Evolutionary conservation across 35 echinoderm and acorn worm genomes (phyloP), one percentile per base, ranked within the genome.

Genomic region (Heliocidaris tuberculata): DNA sequence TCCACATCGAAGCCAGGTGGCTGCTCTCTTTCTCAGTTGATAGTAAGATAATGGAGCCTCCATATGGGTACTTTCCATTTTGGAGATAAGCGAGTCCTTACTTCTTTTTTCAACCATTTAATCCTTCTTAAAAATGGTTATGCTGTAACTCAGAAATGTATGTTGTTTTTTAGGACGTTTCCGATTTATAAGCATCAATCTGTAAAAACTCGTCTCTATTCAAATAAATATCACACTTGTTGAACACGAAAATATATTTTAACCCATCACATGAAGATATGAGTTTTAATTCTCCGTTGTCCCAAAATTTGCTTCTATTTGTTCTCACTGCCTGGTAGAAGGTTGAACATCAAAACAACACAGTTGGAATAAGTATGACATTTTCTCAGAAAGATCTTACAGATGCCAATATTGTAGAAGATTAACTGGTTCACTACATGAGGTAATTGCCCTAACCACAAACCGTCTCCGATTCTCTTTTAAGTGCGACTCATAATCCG

Each of bases 1-100:
- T 13, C 91, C 91, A 59, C 91, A 93, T 29, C 91, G 91, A 13
- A 93, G 91, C 91, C 91, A 93, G 47, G 91, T 93, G 47, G 91
- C 91, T 12, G 91, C 91, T 59, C 91, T 32, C 50, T 93, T 93
- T 48, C 91, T 49, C 2, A 93, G 50, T 48, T 93, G 91, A n/a
- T 93, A 93, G 91, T 93, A 93, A 3, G 91, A 93, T 29, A 93
- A 59, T 27, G 91, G 91, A 30, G 91, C 48, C 48, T 93, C 91
- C 17, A 93, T 21, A 49, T 93, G 91, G 31, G 49, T 48, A 29
- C 24, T 93, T 16, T 93, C 91, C 91, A 93, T 93, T 49, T 47
- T 89, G 29, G 87, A 78, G 65, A 78, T 78, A 19, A 78, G 15
- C 17, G 27, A 4, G 21, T 78, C 19, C 65, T 78, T 78, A n/a